A percentile compares a stretch with the other conserved stretches of the same genome.
phyloP scores from a whole-genome alignment of 2,888 invertebrate species.

The Sinodicranocentrus sp. region DNA sequence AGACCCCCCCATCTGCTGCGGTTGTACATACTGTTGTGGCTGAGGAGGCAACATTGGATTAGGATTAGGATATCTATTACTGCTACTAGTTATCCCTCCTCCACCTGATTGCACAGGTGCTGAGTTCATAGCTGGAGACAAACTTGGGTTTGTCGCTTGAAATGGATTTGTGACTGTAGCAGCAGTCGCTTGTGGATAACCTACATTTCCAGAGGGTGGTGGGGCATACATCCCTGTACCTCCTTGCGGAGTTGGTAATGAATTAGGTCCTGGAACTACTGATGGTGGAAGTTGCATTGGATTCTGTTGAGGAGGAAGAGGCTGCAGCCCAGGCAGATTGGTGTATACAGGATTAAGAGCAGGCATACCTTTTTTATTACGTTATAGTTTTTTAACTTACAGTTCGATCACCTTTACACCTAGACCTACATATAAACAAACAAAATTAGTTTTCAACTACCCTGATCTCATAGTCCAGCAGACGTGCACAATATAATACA shows the following conservation, averaged over 20 bases:
- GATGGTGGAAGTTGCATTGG: constrained; percentile 27
- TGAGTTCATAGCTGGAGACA: constrained; percentile 8
- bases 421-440: no score
- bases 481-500: no score
- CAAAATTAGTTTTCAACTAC: no score
- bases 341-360: constrained; percentile 56
- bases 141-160: neutral
- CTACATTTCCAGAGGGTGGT: neutral
- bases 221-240: constrained; percentile 15
- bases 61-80: constrained; percentile 48
- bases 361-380: no score
- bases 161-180: constrained; percentile 24
- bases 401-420: no score
- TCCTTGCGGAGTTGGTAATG: constrained; percentile 1
- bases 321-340: constrained; percentile 21
- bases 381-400: no score
- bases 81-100: constrained; percentile 51
- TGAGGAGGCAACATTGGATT: constrained; percentile 54
- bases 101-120: neutral
- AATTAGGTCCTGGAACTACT: constrained; percentile 3
- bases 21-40: neutral
- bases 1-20: neutral
- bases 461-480: no score
- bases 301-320: constrained; percentile 27
- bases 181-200: constrained; percentile 13